phyloP scores from a whole-genome alignment of 2,113 vertebrate genomes.

The Thamnaconus septentrionalis region DNA sequence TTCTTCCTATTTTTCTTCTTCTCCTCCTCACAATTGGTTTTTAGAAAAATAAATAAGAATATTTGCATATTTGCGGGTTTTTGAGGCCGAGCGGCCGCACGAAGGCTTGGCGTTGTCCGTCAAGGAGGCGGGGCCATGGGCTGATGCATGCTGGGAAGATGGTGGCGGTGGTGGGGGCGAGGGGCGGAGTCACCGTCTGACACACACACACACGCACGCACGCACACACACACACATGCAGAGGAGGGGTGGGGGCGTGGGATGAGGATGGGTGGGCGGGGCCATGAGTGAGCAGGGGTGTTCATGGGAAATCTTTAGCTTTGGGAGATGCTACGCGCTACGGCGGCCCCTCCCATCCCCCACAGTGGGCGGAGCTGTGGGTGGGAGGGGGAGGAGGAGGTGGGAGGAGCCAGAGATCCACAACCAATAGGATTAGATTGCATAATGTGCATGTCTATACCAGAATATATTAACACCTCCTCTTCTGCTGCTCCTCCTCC shows the following conservation, averaged over 20 bases:
- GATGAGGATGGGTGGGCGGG: too few relatives aligned
- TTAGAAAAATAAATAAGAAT: slow-evolving; percentile 90
- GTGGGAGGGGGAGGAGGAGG: too few relatives aligned
- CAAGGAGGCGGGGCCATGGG: slow-evolving; percentile 79
- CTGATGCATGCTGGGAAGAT: slow-evolving; percentile 47
- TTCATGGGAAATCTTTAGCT: neutral
- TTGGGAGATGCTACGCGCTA: neutral
- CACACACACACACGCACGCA: too few relatives aligned
- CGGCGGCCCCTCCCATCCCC: neutral
- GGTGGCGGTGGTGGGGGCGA: slow-evolving; percentile 39
- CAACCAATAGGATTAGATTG: too few relatives aligned
- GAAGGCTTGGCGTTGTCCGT: slow-evolving; percentile 85
- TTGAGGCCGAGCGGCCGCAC: slow-evolving; percentile 87
- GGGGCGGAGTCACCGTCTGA: slow-evolving; percentile 67
- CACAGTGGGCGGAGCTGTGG: too few relatives aligned
- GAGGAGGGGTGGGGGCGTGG: slow-evolving; percentile 53
- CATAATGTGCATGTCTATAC: slow-evolving; percentile 89
- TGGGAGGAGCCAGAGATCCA: too few relatives aligned
- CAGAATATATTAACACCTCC: slow-evolving; percentile 85
- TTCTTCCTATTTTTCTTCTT: slow-evolving; percentile 43
- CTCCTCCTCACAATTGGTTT: slow-evolving; percentile 70
- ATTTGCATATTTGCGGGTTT: slow-evolving; percentile 95
- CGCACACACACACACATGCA: too few relatives aligned
- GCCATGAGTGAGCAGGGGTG: too few relatives aligned
- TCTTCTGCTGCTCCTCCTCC: too few relatives aligned